These are phyloP conservation scores for Drosophila repleta DNA, from an alignment of 1,140 invertebrate genomes.

Conservation along the genomic window DNA sequence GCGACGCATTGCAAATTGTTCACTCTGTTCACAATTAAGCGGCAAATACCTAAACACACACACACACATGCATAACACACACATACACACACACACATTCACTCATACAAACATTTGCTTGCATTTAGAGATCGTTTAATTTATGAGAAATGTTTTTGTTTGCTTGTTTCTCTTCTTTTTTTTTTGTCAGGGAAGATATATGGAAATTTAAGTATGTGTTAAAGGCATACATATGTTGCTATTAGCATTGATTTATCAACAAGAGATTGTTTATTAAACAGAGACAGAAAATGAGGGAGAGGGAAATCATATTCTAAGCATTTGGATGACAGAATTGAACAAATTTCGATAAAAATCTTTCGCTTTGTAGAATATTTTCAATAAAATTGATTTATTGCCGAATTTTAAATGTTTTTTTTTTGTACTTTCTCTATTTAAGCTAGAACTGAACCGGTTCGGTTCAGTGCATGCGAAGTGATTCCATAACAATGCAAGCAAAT, in stretches of 20 bases:
- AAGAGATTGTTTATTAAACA: conserved; percentile 1
- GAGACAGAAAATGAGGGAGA: neutral
- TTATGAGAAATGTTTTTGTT: conserved; percentile 51
- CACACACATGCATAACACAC: conserved; percentile 15
- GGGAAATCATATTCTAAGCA: no score
- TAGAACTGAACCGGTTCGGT: no score
- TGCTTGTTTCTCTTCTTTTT: conserved; percentile 4
- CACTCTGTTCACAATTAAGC: conserved; percentile 49
- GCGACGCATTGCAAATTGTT: conserved; percentile 41
- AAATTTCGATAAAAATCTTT: no score
- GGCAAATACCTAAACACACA: conserved; percentile 13
- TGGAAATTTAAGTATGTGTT: conserved; percentile 50
- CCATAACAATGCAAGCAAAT: conserved; percentile 2
- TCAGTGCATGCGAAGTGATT: no score
- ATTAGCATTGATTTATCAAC: conserved; percentile 74
- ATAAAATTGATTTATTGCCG: no score
- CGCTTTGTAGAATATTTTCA: no score
- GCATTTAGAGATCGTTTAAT: conserved; percentile 36
- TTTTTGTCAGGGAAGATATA: conserved; percentile 15
- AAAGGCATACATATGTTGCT: conserved; percentile 56
- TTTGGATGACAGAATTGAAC: no score
- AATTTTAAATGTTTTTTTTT: no score
- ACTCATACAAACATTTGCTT: no score
- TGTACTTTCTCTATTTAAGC: no score
- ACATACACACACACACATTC: neutral